Evolutionary conservation across 30 jellyfish, hydroid and myxozoan species (phyloP), one percentile per base, ranked within the genome.

Genomic region (Sanderia malayensis): DNA sequence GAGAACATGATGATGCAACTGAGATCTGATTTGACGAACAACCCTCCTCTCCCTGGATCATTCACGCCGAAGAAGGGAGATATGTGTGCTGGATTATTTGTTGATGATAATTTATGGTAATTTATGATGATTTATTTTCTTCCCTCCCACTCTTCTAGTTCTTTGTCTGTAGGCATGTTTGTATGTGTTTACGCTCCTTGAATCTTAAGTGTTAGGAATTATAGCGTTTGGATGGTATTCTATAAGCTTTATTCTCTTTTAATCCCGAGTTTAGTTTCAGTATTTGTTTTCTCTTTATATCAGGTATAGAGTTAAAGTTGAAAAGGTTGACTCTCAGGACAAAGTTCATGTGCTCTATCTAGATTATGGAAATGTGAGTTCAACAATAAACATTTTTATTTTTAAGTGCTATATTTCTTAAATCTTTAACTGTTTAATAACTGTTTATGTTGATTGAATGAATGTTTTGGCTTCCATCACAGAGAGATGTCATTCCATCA

Each of bases 21-120:
- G 58, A 58, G 97, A 64, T 41, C 65, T 44, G 97, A 88, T 76
- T 32, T 88, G 69, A 74, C 86, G 7, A 94, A 62, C 80, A 88
- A 82, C 72, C 97, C 97, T 1, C 97, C 97, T 46, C 86, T 88
- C 15, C 97, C 97, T 57, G 97, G 97, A 55, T 80, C 97, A 22
- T 81, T 44, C 31, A 74, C 87, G 17, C 97, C 97, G 20, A 81
- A 78, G 30, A 88, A 76, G 69, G 97, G 97, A 4, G 97, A 88
- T 28, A 63, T 81, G 74, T 93, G 91, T 59, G 97, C 97, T 67
- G 88, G 95, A 24, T 67, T 77, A 27, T 88, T 88, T 63, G 67
- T 81, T 75, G 97, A 88, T 49, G 97, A 88, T 49, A 76, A 76
- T 44, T 65, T 88, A 24, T 88, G 97, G 97, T 88, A 73, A 41